Evolutionary conservation across 2,113 vertebrate species (phyloP), one percentile per base, ranked within the genome.

Genomic region (Thermophis baileyi): DNA sequence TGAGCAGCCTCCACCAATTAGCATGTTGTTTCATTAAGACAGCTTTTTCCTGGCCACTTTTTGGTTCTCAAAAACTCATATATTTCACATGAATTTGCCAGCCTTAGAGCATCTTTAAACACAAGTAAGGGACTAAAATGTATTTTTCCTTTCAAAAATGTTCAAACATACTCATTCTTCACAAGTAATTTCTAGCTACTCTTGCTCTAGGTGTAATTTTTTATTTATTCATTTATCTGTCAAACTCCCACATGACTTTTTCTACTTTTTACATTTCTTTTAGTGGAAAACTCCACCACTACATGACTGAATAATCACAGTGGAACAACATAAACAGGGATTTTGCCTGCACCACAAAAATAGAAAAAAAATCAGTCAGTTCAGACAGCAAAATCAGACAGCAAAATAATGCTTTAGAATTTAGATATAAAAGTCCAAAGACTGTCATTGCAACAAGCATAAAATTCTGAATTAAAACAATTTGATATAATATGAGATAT

Each of bases 21-120:
- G 95, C 97, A 96, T 93, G 94, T 96, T 94, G 89, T 96, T 94
- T 96, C 95, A 96, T 97, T 96, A 96, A 93, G 85, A 94, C 35
- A 63, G 54, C 50, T 96, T 97, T 22, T 97, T 95, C 95, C 90
- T 95, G 96, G 96, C 94, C 88, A 91, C 93, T 94, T 81, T 97
- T 95, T 96, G 96, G 95, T 96, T 96, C 91, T 96, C 96, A 97
- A 97, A 94, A 96, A 90, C 94, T 96, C 94, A 95, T 97, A 96
- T 96, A 96, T 95, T 97, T 97, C 96, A 95, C 74, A 95, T 96
- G 92, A 94, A 95, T 93, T 93, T 97, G 91, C 88, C 89, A 92
- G 90, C 92, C 94, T 95, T 94, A 94, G 96, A 97, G 92, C 89
- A 90, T 93, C 94, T 97, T 97, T 96, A 97, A 97, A 97, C 91